Evolutionary conservation across 2,113 vertebrate species (phyloP).

Genomic region (Malurus elegans): DNA sequence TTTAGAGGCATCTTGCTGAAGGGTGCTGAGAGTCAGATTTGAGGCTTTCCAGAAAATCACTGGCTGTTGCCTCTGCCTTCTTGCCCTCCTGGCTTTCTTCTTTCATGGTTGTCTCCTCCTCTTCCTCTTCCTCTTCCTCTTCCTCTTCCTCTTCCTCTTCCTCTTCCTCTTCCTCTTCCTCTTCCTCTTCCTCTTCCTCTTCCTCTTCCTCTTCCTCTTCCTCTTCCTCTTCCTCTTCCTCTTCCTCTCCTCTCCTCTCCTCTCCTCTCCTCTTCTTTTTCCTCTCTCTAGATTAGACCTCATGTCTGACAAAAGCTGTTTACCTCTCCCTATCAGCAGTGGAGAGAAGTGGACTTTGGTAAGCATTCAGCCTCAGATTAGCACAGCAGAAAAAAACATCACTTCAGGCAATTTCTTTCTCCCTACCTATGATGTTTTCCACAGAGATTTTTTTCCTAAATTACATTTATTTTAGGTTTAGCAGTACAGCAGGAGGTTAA

Average conservation of each 20-base stretch:
- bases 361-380: neutral
- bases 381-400: neutral
- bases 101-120: neutral
- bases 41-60: neutral
- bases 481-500: conserved; percentile 22
- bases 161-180: neutral
- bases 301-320: neutral
- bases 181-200: neutral
- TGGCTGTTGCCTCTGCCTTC: neutral
- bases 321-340: neutral
- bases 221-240: accelerated
- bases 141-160: no score
- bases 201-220: accelerated
- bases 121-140: no score
- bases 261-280: neutral
- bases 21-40: neutral
- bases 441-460: neutral
- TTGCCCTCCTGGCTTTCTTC: neutral
- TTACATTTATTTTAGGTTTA: neutral
- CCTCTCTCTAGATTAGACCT: neutral
- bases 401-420: neutral
- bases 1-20: neutral
- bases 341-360: neutral
- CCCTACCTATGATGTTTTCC: neutral
- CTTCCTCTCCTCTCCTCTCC: accelerated